A percentile compares a stretch with the other conserved stretches of the same genome.
These are phyloP conservation scores for Parochlus steinenii DNA, from an alignment of 2,888 invertebrate species.

Conservation along the genomic window DNA sequence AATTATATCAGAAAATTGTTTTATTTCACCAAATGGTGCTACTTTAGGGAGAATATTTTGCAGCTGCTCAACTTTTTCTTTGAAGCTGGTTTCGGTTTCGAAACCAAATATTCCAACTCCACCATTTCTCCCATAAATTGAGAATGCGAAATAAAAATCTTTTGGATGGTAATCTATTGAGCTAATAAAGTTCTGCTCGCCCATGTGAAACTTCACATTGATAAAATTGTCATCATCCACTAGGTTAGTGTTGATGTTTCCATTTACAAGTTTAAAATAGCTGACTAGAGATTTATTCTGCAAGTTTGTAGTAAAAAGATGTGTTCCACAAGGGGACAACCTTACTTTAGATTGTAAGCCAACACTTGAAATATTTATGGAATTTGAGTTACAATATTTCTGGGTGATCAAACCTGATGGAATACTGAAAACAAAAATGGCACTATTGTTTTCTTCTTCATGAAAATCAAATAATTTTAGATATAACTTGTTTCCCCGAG, in stretches of 20 bases:
- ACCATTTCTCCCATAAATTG: background rate
- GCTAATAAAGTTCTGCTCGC: background rate
- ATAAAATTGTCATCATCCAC: background rate
- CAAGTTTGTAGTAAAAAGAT: conserved; percentile 3
- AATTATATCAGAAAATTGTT: conserved; percentile 3
- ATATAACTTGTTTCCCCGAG: conserved; percentile 8
- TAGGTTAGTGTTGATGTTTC: background rate
- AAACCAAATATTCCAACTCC: background rate
- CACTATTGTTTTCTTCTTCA: background rate
- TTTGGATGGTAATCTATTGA: conserved; percentile 10
- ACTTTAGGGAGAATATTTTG: background rate
- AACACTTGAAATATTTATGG: too few relatives aligned
- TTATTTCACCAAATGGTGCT: background rate
- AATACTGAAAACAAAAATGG: conserved; percentile 3
- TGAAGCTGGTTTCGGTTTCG: background rate
- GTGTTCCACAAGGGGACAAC: conserved; percentile 3
- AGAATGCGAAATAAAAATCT: conserved; percentile 8
- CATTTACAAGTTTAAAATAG: background rate
- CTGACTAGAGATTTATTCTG: background rate
- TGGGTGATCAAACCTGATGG: conserved; percentile 6
- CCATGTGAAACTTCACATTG: background rate
- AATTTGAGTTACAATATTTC: background rate
- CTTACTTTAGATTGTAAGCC: background rate
- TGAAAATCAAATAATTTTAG: background rate
- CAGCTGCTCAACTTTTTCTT: background rate